Evolutionary conservation across 2,797 vertebrate genomes (phyloP).

Genomic region (Rallus crepitans): DNA sequence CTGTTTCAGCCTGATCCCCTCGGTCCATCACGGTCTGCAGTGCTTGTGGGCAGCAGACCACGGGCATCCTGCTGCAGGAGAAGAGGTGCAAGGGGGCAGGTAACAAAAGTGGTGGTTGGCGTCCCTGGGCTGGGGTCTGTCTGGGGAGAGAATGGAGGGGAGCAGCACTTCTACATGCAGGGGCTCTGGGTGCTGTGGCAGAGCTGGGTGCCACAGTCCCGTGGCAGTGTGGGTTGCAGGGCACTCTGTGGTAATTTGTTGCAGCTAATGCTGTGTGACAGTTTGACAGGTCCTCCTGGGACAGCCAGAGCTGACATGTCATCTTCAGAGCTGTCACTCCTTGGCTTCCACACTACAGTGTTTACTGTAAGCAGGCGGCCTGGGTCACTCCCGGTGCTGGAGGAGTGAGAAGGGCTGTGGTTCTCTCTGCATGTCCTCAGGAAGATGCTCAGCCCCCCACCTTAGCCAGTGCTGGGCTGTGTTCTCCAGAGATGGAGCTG

Average conservation of each 20-base stretch:
- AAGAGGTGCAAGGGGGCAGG: background rate
- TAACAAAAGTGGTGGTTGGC: background rate
- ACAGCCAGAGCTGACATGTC: conserved; percentile 5
- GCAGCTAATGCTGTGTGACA: conserved; percentile 44
- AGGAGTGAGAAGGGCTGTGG: background rate
- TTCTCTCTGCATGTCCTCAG: conserved; percentile 26
- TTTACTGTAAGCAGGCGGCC: fast-evolving
- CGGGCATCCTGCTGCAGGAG: background rate
- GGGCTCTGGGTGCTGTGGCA: background rate
- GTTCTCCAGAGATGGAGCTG: background rate
- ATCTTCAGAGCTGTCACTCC: conserved; percentile 27
- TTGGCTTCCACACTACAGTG: fast-evolving
- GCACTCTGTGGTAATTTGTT: background rate
- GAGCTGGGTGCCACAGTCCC: background rate
- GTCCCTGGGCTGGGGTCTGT: background rate
- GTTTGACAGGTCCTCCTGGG: conserved; percentile 5
- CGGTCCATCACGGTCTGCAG: background rate
- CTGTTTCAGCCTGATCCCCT: background rate
- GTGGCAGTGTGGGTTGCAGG: background rate
- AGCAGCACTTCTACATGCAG: fast-evolving
- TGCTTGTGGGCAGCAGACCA: fast-evolving
- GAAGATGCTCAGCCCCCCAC: background rate
- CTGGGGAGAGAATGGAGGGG: background rate
- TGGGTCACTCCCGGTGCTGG: background rate
- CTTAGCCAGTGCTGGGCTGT: background rate